These are phyloP conservation scores for Tineola bisselliella DNA, from an alignment of 2,888 invertebrate genomes.

Conservation along the genomic window DNA sequence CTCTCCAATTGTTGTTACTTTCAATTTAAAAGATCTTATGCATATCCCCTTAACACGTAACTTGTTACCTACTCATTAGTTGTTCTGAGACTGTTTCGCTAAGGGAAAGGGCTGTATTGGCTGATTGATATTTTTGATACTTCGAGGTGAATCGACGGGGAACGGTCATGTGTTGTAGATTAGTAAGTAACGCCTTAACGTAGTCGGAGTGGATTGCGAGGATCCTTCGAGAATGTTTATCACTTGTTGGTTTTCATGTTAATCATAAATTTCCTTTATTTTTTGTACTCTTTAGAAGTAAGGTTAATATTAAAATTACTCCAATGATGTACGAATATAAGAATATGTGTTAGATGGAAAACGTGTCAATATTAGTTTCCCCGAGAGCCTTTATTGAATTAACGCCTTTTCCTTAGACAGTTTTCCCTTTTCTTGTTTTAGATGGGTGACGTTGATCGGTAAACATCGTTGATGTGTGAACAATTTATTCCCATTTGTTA, in stretches of 20 bases:
- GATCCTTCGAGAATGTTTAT: slow-evolving; percentile 60
- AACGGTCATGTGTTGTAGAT: slow-evolving; percentile 35
- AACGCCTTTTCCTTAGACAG: slow-evolving; percentile 63
- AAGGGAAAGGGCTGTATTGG: slow-evolving; percentile 66
- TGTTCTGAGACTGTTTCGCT: slow-evolving; percentile 67
- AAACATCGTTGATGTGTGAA: not conserved
- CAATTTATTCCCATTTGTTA: not conserved
- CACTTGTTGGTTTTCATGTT: slow-evolving; percentile 64
- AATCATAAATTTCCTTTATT: slow-evolving; percentile 69
- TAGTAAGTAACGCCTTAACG: slow-evolving; percentile 6
- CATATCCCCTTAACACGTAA: slow-evolving; percentile 61
- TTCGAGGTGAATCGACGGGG: slow-evolving; percentile 63
- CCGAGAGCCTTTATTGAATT: slow-evolving; percentile 61
- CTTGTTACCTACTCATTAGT: slow-evolving; percentile 65
- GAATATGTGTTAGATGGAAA: slow-evolving; percentile 50
- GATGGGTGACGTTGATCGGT: slow-evolving; percentile 19
- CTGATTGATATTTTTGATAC: slow-evolving; percentile 69
- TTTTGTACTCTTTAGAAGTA: slow-evolving; percentile 67
- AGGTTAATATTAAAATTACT: slow-evolving; percentile 65
- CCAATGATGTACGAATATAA: slow-evolving; percentile 60
- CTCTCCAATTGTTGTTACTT: slow-evolving; percentile 49
- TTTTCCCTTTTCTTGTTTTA: slow-evolving; percentile 31
- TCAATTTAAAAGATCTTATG: slow-evolving; percentile 48
- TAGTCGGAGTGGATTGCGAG: slow-evolving; percentile 28
- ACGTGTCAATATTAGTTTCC: slow-evolving; percentile 61